Evolutionary conservation across 2,113 vertebrate species (phyloP).

Genomic region (Oncorhynchus clarkii): DNA sequence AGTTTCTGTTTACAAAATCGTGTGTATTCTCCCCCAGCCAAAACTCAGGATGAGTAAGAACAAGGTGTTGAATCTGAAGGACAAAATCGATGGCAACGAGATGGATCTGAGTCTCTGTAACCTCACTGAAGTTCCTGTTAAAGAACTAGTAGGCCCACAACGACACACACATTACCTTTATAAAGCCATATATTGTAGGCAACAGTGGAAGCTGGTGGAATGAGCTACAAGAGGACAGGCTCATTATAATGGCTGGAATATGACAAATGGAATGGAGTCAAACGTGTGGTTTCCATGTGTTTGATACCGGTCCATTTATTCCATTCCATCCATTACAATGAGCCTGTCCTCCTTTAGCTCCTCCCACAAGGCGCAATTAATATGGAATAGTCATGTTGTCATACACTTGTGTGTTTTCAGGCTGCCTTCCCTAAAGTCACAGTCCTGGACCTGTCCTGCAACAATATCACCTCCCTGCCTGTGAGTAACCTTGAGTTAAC

Average conservation of each 20-base stretch:
- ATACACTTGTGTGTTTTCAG: slow-evolving; percentile 58
- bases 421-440: slow-evolving; percentile 89
- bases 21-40: neutral
- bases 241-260: no score
- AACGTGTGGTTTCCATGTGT: no score
- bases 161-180: neutral
- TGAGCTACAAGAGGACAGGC: no score
- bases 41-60: slow-evolving; percentile 78
- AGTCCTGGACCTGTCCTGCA: slow-evolving; percentile 91
- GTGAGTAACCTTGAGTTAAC: slow-evolving; percentile 72
- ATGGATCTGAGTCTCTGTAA: slow-evolving; percentile 90
- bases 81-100: slow-evolving; percentile 93
- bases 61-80: slow-evolving; percentile 85
- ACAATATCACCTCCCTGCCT: slow-evolving; percentile 85
- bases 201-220: neutral
- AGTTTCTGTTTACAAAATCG: neutral
- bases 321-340: no score
- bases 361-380: no score
- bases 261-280: no score
- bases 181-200: neutral
- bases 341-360: no score
- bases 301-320: no score
- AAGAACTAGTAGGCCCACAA: slow-evolving; percentile 83
- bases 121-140: slow-evolving; percentile 90
- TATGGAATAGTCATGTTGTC: neutral